Base-by-base conservation (phyloP, 2,888 invertebrate species). In the Cataglyphis altisquamis region DNA sequence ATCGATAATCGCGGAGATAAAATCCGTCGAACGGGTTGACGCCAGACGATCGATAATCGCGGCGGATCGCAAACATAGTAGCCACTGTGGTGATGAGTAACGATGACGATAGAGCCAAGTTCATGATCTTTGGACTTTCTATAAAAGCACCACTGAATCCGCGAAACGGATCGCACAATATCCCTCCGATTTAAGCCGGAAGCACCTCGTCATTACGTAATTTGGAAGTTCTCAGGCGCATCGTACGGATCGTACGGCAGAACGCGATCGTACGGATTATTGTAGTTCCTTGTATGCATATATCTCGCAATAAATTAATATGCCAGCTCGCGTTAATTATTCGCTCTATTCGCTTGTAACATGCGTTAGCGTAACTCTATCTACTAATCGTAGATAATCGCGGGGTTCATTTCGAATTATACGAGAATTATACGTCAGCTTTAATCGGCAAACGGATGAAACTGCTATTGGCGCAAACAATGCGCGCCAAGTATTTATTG, bases 401-500 rank as follows among this genome's bases (percentile, higher is more conserved):
- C 45, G 25, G 45, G 18, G 36, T 60, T 68, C 32, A 70, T 68
- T 80, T 60, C 70, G 70, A 80, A 80, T 70, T 80, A 80, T 80
- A 60, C 78, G 70, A 80, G 78, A 80, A 70, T 80, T 80, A 80
- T 80, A 87, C 88, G 90, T 91, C 90, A 88, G 90, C 92, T 91
- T 91, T 90, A 91, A 91, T 90, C 90, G 89, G 74, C 84, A 86
- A 78, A 87, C 83, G 86, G 84, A 88, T 85, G 84, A 84, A 80
- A 60, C 83, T 83, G 25, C 83, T 84, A 87, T 90, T 78, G 89
- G 80, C 77, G 90, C 90, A 91, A 91, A 91, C 92, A 92, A 91
- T 89, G 88, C 87, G 81, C 88, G 62, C 78, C 81, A 87, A 89
- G 91, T 92, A 93, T 93, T 93, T 93, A 93, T 93, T 91, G 91